Base-by-base conservation (phyloP, 1,140 invertebrate species). In the Cotesia glomerata region DNA sequence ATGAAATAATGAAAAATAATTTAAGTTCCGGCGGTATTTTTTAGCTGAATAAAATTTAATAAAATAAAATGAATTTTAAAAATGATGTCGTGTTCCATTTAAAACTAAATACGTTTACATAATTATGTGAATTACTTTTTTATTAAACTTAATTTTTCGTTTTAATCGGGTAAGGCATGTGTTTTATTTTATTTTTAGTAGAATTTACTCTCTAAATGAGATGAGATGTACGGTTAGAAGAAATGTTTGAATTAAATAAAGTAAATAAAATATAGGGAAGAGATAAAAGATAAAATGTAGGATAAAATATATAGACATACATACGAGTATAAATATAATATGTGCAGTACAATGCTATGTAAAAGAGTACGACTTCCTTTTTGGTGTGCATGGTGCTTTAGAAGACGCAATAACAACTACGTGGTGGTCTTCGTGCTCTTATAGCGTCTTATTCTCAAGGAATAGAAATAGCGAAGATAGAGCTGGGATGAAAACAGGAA, bases 11-110 rank as follows among this genome's bases (percentile, higher is more conserved):
- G 35, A 69, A 69, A 69, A 69, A 59, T 58, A 61, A 61, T 56
- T 69, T 69, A 58, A 69, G 58, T 69, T 69, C 16, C 39, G 58
- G 16, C 61, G 39, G 56, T n/a, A 69, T 58, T 49, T 14, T 69
- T 69, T 61, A 56, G 54, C 9, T 54, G 9, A 36, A n/a, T 58
- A 45, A 7, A 45, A 45, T 9, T 9, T 45, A 8, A 45, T 9
- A 45, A 45, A 45, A 11, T 8, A 39, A 45, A 45, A 45, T 45
- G 39, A 45, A 45, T 45, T 45, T 45, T 45, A 45, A 8, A 45
- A 45, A 45, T 45, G 1, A 45, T 45, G 39, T 45, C 39, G 39
- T 45, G 39, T 45, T 45, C 39, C 3, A 45, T 11, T 45, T 45
- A 9, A 26, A 11, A 45, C 39, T 7, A 45, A 45, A 45, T 45